These are phyloP conservation scores for Stictonetta naevosa DNA, from an alignment of 2,113 vertebrate species.

Conservation along the genomic window DNA sequence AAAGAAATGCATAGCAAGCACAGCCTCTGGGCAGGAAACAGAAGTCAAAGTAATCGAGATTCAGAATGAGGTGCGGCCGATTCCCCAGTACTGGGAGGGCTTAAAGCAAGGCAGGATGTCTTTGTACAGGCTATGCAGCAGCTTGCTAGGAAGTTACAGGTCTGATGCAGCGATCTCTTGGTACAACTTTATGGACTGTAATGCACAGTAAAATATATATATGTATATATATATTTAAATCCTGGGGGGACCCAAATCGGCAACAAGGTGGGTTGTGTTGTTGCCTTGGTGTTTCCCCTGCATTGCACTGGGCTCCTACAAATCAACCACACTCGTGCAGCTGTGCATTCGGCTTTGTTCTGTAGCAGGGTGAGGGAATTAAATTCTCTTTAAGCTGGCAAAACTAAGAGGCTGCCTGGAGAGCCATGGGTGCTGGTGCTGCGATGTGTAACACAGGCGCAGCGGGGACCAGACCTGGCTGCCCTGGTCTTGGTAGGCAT, in stretches of 20 bases:
- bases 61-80: rapidly evolving
- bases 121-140: neutral
- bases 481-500: neutral
- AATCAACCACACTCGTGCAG: neutral
- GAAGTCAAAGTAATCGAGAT: neutral
- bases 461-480: neutral
- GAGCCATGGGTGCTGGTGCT: rapidly evolving
- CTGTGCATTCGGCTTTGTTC: neutral
- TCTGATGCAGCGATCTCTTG: neutral
- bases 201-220: neutral
- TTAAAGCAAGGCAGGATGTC: conserved; percentile 2
- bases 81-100: neutral
- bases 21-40: neutral
- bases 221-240: neutral
- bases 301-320: neutral
- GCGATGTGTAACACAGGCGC: neutral
- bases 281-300: neutral
- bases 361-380: neutral
- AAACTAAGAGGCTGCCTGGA: neutral
- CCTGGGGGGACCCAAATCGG: neutral
- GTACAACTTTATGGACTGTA: neutral
- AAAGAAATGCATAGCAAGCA: neutral
- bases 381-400: neutral
- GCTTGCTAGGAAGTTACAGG: neutral
- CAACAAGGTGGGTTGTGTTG: neutral